Conservation (phyloP, 2,888 invertebrate genomes). For the Drosophila histrio region DNA sequence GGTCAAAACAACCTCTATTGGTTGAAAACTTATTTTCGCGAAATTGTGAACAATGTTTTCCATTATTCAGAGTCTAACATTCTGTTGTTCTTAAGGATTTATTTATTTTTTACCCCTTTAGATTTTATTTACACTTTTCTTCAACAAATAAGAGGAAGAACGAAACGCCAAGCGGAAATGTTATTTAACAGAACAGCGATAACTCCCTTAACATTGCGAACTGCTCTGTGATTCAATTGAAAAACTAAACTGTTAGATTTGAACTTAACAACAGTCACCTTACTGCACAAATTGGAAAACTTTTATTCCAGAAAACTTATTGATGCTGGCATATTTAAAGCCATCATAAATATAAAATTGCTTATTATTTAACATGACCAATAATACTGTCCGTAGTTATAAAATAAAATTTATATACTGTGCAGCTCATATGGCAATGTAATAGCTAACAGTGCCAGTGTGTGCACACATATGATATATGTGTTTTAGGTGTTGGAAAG, state of each 20-base stretch:
- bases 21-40: slow-evolving; percentile 77
- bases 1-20: slow-evolving; percentile 61
- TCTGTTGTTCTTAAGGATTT: slow-evolving; percentile 21
- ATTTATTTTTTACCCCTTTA: slow-evolving; percentile 12
- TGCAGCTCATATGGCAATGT: not conserved
- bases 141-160: slow-evolving; percentile 27
- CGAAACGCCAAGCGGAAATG: slow-evolving; percentile 6
- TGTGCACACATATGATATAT: not conserved
- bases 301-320: too few species aligned
- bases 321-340: too few species aligned
- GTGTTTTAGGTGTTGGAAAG: not conserved
- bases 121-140: slow-evolving; percentile 36
- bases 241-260: not conserved
- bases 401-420: not conserved
- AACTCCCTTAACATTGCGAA: not conserved
- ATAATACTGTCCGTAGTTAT: not conserved
- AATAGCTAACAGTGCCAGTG: not conserved
- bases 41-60: slow-evolving; percentile 81
- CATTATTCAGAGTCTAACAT: slow-evolving; percentile 66
- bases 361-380: too few species aligned
- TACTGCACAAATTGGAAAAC: too few species aligned
- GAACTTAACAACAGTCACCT: not conserved
- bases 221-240: not conserved
- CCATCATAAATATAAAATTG: too few species aligned
- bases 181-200: slow-evolving; percentile 22